These are phyloP conservation scores for Vandiemenella viatica DNA, from an alignment of 2,888 invertebrate species.

Conservation along the genomic window DNA sequence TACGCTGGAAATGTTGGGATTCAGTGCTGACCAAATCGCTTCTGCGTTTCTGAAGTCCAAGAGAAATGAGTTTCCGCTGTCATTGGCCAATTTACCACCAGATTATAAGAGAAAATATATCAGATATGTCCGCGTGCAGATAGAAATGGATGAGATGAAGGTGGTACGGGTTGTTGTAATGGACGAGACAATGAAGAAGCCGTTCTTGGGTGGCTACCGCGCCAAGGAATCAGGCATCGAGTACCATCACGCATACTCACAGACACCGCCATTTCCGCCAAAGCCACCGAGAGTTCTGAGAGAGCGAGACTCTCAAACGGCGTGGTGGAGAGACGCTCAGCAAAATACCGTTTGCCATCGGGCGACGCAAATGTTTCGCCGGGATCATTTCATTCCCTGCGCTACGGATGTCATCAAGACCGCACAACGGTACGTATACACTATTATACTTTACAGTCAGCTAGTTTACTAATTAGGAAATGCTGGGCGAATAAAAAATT, in stretches of 20 bases:
- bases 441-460: too few species aligned
- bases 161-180: background rate
- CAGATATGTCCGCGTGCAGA: background rate
- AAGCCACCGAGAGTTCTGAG: background rate
- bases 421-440: too few species aligned
- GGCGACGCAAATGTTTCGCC: slow-evolving; percentile 44
- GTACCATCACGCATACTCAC: background rate
- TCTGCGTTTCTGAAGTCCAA: too few species aligned
- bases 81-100: too few species aligned
- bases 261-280: background rate
- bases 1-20: too few species aligned
- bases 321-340: slow-evolving; percentile 30
- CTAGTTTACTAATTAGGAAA: too few species aligned
- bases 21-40: too few species aligned
- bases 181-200: slow-evolving; percentile 35
- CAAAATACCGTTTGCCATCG: slow-evolving; percentile 37
- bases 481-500: too few species aligned
- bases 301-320: background rate
- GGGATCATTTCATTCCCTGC: slow-evolving; percentile 42
- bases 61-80: too few species aligned
- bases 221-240: slow-evolving; percentile 47
- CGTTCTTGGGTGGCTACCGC: slow-evolving; percentile 66
- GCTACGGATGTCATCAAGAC: slow-evolving; percentile 44
- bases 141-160: background rate
- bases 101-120: too few species aligned